Base-by-base conservation (phyloP, 2,888 invertebrate species). In the Bimastos eiseni region DNA sequence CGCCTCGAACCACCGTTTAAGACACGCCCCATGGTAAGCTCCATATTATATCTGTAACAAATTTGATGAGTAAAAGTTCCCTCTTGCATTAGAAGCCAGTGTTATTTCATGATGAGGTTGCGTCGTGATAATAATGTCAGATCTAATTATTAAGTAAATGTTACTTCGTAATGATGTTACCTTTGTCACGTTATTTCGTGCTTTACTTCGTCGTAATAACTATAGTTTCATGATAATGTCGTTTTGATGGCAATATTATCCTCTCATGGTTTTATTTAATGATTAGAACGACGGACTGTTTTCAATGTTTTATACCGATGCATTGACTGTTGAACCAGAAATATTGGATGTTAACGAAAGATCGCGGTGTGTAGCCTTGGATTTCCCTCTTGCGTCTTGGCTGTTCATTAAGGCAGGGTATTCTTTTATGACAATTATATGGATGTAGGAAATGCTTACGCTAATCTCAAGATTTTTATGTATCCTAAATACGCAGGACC, bases 1-100 rank as follows among this genome's bases (percentile, higher is more conserved):
- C 93, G 95, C 84, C 95, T 95, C 91, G 95, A 95, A 91, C 95
- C 95, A 24, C 95, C 95, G 13, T 88, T 89, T 21, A 90, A 88
- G 36, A 92, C 92, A 0, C 91, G 92, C 33, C 89, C 92, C 19
- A 90, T 89, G 88, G 89, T 89, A n/a, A 89, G 91, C 84, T 0
- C 13, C 44, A n/a, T n/a, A n/a, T n/a, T n/a, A n/a, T n/a, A n/a
- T n/a, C n/a, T n/a, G n/a, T n/a, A n/a, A n/a, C n/a, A n/a, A n/a
- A 0, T 70, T 70, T 30, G 30, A n/a, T 70, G 70, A 8, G 70
- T n/a, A n/a, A n/a, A n/a, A n/a, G n/a, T 70, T 70, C 70, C 6
- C n/a, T 70, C 30, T n/a, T 70, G 30, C n/a, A 70, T n/a, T 70
- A 70, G 30, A n/a, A n/a, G 6, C 70, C n/a, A 70, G n/a, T 70